These are phyloP conservation scores for Myrmophylax atrothorax DNA, from an alignment of 2,113 vertebrate species.

Conservation along the genomic window DNA sequence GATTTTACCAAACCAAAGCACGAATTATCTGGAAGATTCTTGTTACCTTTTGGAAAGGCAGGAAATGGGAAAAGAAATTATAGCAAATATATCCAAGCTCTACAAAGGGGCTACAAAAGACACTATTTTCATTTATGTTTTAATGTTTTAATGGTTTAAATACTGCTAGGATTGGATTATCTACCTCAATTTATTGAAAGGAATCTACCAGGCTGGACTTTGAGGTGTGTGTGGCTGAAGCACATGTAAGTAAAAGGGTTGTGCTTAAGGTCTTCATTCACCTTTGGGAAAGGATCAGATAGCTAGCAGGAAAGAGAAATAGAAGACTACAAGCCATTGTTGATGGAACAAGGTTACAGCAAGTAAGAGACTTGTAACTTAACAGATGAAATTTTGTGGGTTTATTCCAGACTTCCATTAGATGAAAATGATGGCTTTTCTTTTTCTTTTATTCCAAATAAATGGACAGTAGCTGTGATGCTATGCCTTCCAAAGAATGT, in stretches of 20 bases:
- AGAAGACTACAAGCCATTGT: not conserved
- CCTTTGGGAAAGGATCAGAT: not conserved
- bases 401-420: not conserved
- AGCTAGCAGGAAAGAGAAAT: not conserved
- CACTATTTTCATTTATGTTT: not conserved
- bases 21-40: not conserved
- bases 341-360: not conserved
- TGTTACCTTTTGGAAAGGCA: not conserved
- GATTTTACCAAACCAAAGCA: not conserved
- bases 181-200: not conserved
- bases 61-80: not conserved
- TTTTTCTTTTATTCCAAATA: not conserved
- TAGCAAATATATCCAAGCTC: not conserved
- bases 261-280: not conserved
- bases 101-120: not conserved
- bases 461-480: not conserved
- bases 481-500: not conserved
- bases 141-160: not conserved
- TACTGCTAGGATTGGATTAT: not conserved
- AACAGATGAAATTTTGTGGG: not conserved
- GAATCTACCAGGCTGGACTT: not conserved
- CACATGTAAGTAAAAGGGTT: not conserved
- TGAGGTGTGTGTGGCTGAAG: not conserved
- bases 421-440: not conserved
- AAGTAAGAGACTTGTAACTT: not conserved